These are phyloP conservation scores for Chloropsis cyanopogon DNA, from an alignment of 2,113 vertebrate genomes.

Conservation along the genomic window DNA sequence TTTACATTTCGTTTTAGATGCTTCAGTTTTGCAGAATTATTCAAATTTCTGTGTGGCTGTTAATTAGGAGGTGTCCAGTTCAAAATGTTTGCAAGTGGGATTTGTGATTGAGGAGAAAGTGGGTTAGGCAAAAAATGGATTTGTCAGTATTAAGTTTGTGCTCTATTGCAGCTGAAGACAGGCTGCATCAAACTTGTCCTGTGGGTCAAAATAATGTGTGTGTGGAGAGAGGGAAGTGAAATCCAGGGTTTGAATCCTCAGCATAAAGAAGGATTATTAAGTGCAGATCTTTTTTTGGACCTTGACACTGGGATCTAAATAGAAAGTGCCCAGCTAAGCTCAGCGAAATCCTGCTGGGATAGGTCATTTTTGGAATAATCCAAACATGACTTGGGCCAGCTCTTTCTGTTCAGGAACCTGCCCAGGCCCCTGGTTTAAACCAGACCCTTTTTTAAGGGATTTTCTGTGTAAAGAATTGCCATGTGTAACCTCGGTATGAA, in stretches of 20 bases:
- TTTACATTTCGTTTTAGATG: background rate
- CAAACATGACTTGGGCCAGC: background rate
- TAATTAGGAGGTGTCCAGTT: background rate
- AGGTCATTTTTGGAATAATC: background rate
- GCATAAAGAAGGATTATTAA: background rate
- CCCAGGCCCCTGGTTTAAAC: background rate
- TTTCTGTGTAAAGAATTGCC: background rate
- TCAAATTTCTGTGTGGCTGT: background rate
- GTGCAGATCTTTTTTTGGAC: background rate
- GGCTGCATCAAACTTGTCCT: background rate
- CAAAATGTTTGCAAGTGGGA: background rate
- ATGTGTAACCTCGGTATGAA: background rate
- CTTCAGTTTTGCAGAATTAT: background rate
- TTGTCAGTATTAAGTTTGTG: background rate
- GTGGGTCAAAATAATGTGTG: background rate
- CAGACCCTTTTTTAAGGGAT: background rate
- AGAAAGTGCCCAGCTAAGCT: background rate
- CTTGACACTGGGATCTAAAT: background rate
- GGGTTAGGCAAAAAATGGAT: background rate
- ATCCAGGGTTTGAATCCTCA: background rate
- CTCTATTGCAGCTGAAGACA: background rate
- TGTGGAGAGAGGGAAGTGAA: background rate
- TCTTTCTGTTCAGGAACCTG: background rate
- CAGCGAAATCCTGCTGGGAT: background rate
- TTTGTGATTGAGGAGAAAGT: background rate